These are phyloP conservation scores for Dinocampus coccinellae DNA, from an alignment of 2,888 invertebrate species.

Conservation along the genomic window DNA sequence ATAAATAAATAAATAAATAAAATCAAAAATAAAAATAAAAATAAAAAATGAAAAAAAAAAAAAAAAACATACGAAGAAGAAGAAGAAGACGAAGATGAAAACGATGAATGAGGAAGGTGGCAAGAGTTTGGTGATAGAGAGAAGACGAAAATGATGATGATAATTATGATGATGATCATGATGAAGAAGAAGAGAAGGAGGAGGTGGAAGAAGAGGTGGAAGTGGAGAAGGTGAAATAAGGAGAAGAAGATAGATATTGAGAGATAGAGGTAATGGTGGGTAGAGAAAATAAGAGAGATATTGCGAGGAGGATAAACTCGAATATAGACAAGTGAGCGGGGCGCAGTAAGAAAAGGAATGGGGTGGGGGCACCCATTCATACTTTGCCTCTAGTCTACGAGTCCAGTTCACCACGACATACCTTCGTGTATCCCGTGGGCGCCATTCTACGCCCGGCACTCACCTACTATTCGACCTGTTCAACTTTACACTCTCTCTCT, in stretches of 20 bases:
- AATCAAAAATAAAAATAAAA: no score
- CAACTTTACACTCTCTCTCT: constrained; percentile 24
- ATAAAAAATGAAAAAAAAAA: no score
- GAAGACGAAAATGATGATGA: background rate
- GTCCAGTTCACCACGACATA: constrained; percentile 66
- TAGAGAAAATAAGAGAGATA: constrained; percentile 25
- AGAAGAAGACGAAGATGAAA: background rate
- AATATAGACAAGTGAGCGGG: constrained; percentile 28
- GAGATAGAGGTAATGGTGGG: constrained; percentile 36
- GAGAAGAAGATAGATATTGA: constrained; percentile 25
- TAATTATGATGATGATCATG: background rate
- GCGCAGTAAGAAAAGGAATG: constrained; percentile 23
- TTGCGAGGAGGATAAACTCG: constrained; percentile 42
- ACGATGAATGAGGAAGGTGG: constrained; percentile 9
- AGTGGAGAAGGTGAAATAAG: constrained; percentile 11
- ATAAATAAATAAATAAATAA: no score
- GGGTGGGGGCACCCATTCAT: constrained; percentile 67
- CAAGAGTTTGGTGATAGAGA: background rate
- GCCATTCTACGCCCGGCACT: constrained; percentile 59
- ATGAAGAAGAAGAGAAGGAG: constrained; percentile 9
- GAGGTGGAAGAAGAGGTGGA: background rate
- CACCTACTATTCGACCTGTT: constrained; percentile 50
- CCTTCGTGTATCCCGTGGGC: constrained; percentile 63
- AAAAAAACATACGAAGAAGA: no score
- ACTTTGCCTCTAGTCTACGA: constrained; percentile 65